Base-by-base conservation (phyloP, 2,888 invertebrate species). In the Drosophila paramelanica region DNA sequence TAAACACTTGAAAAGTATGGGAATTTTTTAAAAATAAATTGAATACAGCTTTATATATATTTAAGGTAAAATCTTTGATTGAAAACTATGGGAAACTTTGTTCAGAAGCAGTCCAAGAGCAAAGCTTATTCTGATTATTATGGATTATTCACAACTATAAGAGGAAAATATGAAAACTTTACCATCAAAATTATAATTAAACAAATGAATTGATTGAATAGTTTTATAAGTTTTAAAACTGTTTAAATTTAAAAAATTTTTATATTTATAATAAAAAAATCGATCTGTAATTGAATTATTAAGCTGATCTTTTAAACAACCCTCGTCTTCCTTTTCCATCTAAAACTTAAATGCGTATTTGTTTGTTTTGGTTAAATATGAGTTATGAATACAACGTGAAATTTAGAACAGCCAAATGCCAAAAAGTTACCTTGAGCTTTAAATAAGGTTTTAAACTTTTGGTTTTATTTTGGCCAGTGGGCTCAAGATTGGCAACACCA, bases 371-470 rank as follows among this genome's bases (percentile, higher is more conserved):
- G 11, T 27, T 23, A 31, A 67, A 47, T 33, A 38, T 33, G 20
- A 43, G 4, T 20, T 23, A 27, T 5, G 51, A 33, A 41, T 39
- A 39, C 41, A 38, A 33, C 14, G 5, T 14, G 27, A 2, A 25
- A 49, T 20, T 31, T 33, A 38, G 25, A 42, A 14, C 36, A 33
- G 1, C 33, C 4, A 83, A 77, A 88, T 83, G 69, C 59, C 74
- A 79, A 74, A 25, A 71, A 75, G 43, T 81, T 60, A 67, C 88
- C 88, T 88, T 83, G 86, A 72, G 71, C 55, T 38, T 52, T 58
- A 27, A 69, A 71, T 67, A 65, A 64, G 17, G 25, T 33, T 53
- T 8, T 17, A 17, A 17, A 45, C 57, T 56, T 50, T 57, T 45
- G 53, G 46, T 39, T 45, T 55, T 66, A 23, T 51, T 55, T 70